Percentiles rank a stretch among this genome's conserved stretches.
Evolutionary conservation across 23 tunicate genomes (phyloP).

Genomic region (Botrylloides violaceus): DNA sequence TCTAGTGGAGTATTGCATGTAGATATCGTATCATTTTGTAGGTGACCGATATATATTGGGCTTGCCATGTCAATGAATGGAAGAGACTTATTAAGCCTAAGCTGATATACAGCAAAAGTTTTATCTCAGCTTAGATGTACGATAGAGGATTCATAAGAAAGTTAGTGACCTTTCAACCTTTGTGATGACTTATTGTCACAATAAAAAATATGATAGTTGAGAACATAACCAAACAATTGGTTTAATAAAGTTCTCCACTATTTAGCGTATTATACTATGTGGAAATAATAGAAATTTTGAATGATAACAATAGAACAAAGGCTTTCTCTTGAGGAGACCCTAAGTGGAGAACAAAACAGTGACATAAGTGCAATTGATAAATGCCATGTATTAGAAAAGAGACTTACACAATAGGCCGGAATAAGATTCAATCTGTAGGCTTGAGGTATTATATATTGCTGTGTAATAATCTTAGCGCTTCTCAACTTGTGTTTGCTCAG

Average conservation of each 20-base stretch:
- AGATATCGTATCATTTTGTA: no score
- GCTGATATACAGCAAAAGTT: no score
- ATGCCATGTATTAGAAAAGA: neutral
- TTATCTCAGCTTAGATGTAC: no score
- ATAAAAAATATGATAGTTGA: neutral
- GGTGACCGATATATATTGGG: no score
- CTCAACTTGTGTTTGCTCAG: no score
- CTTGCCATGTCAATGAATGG: no score
- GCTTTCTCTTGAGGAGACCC: neutral
- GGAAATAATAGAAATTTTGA: neutral
- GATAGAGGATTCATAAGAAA: no score
- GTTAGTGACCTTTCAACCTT: slow-evolving; percentile 1
- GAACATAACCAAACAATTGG: neutral
- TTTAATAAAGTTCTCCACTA: neutral
- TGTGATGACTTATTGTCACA: neutral
- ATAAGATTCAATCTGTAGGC: neutral
- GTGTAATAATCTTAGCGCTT: no score
- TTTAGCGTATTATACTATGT: neutral
- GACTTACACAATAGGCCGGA: neutral
- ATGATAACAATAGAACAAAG: neutral
- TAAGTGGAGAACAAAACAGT: neutral
- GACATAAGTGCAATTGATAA: neutral
- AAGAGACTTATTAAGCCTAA: no score
- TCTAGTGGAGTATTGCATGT: no score
- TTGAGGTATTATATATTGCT: no score